Conservation (phyloP, 1,140 invertebrate species). For the Gryllus bimaculatus region DNA sequence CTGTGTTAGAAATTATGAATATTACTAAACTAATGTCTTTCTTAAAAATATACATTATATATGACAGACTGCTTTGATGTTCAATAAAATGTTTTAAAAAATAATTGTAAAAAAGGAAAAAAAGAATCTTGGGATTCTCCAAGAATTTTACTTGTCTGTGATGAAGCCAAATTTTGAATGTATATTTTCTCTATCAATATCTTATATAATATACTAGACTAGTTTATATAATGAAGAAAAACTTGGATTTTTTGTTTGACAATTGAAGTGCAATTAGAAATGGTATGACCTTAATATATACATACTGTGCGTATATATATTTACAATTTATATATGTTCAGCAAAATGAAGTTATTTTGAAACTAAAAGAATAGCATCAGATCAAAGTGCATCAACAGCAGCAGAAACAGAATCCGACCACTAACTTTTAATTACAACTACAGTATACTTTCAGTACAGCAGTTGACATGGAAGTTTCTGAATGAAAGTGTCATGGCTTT, state of each 20-base stretch:
- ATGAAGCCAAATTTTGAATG: slow-evolving; percentile 28
- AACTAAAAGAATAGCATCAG: slow-evolving; percentile 13
- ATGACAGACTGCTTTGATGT: slow-evolving; percentile 22
- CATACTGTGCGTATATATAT: slow-evolving; percentile 22
- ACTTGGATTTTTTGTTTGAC: slow-evolving; percentile 19
- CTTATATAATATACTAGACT: slow-evolving; percentile 22
- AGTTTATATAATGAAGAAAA: slow-evolving; percentile 21
- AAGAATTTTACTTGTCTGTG: slow-evolving; percentile 27
- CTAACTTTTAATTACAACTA: neutral
- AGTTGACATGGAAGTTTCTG: neutral
- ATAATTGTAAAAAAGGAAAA: slow-evolving; percentile 1
- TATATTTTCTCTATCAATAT: slow-evolving; percentile 28
- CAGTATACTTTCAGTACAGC: neutral
- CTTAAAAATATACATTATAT: slow-evolving; percentile 14
- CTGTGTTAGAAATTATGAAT: neutral
- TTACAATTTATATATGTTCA: slow-evolving; percentile 19
- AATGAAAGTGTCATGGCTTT: neutral
- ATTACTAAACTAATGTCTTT: slow-evolving; percentile 13
- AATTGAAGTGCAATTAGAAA: slow-evolving; percentile 22
- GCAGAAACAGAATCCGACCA: slow-evolving; percentile 15
- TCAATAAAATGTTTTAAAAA: slow-evolving; percentile 12
- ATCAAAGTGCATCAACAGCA: slow-evolving; percentile 14
- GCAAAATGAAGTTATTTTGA: slow-evolving; percentile 12
- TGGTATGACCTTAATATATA: slow-evolving; percentile 21
- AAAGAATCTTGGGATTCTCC: slow-evolving; percentile 25